phyloP scores from a whole-genome alignment of 2,888 invertebrate species.

The Drosophila greeni region DNA sequence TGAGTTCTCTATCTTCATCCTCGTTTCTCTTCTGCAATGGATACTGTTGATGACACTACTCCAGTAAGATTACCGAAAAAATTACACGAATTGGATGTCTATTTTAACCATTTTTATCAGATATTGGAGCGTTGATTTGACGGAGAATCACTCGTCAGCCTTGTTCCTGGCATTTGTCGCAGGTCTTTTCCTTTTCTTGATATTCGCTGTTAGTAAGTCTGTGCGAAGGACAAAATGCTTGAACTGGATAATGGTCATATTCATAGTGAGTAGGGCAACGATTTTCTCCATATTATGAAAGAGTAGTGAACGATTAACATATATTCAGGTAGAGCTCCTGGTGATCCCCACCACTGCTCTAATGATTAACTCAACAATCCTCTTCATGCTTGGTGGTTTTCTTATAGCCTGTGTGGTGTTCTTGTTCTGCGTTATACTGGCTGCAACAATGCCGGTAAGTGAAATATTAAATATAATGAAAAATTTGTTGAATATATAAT shows the following conservation, averaged over 20 bases:
- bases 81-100: neutral
- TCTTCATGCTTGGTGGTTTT: slow-evolving; percentile 20
- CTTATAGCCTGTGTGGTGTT: slow-evolving; percentile 23
- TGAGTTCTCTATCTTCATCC: slow-evolving; percentile 2
- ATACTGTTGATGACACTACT: slow-evolving; percentile 1
- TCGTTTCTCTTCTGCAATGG: slow-evolving; percentile 43
- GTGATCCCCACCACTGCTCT: slow-evolving; percentile 28
- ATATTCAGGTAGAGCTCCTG: slow-evolving; percentile 37
- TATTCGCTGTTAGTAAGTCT: slow-evolving; percentile 31
- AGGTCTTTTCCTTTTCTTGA: slow-evolving; percentile 34
- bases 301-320: no score
- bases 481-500: no score
- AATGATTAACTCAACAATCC: neutral
- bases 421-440: slow-evolving; percentile 12
- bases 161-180: slow-evolving; percentile 39
- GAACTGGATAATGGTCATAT: slow-evolving; percentile 28
- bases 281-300: neutral
- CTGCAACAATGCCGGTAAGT: slow-evolving; percentile 43
- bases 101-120: neutral
- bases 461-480: no score
- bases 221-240: slow-evolving; percentile 24
- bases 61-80: slow-evolving; percentile 16
- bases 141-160: slow-evolving; percentile 19
- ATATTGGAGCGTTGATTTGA: neutral
- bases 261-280: slow-evolving; percentile 33